phyloP scores from a whole-genome alignment of 2,797 vertebrate genomes.

The Ctenopoma kingsleyae region DNA sequence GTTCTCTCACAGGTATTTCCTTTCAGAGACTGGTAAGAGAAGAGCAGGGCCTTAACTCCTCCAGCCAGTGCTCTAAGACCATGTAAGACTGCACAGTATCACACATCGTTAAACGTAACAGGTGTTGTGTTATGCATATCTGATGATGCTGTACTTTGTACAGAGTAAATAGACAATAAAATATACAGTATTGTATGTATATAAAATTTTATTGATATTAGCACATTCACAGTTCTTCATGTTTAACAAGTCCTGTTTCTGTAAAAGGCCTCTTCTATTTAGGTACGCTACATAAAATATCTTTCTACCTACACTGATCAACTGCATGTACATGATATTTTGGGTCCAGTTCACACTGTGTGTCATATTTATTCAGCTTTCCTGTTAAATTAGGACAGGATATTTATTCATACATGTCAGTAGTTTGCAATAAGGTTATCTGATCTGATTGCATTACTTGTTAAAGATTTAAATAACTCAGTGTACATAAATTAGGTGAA shows the following conservation, averaged over 20 bases:
- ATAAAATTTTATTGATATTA: too few relatives aligned
- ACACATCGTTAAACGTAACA: background rate
- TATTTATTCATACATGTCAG: background rate
- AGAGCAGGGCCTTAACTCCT: constrained; percentile 89
- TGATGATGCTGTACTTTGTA: too few relatives aligned
- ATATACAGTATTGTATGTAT: too few relatives aligned
- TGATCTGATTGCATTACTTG: background rate
- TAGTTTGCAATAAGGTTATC: background rate
- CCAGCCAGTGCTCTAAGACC: constrained; percentile 85
- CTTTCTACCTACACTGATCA: background rate
- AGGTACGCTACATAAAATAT: background rate
- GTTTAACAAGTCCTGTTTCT: background rate
- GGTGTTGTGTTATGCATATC: too few relatives aligned
- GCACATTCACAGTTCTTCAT: background rate
- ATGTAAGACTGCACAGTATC: constrained; percentile 84
- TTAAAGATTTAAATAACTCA: background rate
- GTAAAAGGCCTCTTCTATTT: background rate
- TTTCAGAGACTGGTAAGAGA: constrained; percentile 94
- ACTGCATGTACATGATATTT: background rate
- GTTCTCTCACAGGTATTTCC: constrained; percentile 88
- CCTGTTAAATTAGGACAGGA: constrained; percentile 2
- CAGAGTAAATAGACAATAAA: too few relatives aligned
- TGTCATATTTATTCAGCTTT: constrained; percentile 49
- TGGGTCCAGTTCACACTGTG: background rate
- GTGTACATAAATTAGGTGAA: background rate